Evolutionary conservation across 2,113 vertebrate species (phyloP).

Genomic region (Pluvianellus socialis): DNA sequence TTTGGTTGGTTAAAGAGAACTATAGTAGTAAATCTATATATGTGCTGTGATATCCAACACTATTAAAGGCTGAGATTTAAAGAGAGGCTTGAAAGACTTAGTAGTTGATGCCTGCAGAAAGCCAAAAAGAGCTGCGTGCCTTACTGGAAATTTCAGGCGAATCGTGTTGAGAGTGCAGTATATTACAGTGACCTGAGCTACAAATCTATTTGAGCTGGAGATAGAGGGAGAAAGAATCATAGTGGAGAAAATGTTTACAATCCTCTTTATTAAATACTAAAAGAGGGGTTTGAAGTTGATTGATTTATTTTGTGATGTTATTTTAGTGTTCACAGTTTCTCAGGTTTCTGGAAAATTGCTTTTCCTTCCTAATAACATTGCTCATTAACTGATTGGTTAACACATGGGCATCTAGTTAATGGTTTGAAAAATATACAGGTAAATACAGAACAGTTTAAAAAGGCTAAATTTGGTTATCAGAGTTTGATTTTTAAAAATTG

Average conservation of each 20-base stretch:
- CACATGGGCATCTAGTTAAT: not conserved
- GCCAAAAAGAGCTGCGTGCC: not conserved
- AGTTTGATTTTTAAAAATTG: not conserved
- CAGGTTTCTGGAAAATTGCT: not conserved
- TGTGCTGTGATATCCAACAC: not conserved
- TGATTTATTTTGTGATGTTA: not conserved
- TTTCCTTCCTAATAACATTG: not conserved
- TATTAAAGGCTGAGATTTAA: conserved; percentile 38
- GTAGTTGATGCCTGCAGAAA: not conserved
- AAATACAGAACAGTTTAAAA: not conserved
- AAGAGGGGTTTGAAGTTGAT: not conserved
- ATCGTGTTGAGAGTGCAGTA: not conserved
- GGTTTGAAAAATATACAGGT: not conserved
- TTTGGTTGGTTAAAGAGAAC: not conserved
- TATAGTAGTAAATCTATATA: not conserved
- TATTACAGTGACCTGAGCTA: not conserved
- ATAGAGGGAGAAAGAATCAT: not conserved
- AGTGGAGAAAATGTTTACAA: not conserved
- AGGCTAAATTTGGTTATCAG: not conserved
- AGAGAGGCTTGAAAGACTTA: not conserved
- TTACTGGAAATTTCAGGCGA: conserved; percentile 27
- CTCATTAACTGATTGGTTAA: not conserved
- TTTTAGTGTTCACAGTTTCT: not conserved
- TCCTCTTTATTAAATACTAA: not conserved
- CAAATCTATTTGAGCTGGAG: conserved; percentile 25